Evolutionary conservation across 2,113 vertebrate species (phyloP), one percentile per base, ranked within the genome.

Genomic region (Sisor rabdophorus): DNA sequence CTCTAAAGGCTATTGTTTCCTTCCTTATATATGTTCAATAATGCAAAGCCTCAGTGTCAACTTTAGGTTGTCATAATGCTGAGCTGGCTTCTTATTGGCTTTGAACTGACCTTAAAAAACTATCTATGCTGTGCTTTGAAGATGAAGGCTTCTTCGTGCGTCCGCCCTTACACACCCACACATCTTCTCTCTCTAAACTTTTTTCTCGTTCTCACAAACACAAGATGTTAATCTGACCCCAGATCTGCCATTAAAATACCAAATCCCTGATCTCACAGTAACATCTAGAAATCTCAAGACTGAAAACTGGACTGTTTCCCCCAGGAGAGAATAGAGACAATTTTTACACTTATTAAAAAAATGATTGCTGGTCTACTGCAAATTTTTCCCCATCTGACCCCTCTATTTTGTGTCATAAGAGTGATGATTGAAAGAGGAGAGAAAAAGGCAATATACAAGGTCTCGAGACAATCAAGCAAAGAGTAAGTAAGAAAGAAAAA

Each of bases 81-180:
- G 80, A 77, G 71, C 77, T 59, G 20, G 58, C 36, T 63, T 81
- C 75, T 71, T 54, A 70, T 80, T 77, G 74, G 73, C 80, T 84
- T 84, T 81, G 77, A 81, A 77, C 69, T 81, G 82, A 81, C 82
- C 80, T 81, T 84, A 78, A 78, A 76, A 55, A 65, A 74, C 70
- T 79, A 32, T 7, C 70, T 79, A 32, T 7, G 26, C 32, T n/a
- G 58, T 26, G 22, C 74, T 81, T 81, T 84, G 76, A 79, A 78
- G 61, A 52, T 73, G 76, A 78, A 73, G 61, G 73, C 44, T 75
- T 44, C 71, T 20, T 58, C 63, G 17, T 19, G 8, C 7, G 60
- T 19, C 73, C 24, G 17, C 30, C 26, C 13, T 15, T 20, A 61
- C 64, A 61, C 26, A 71, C 8, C 40, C 17, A 68, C 30, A 59